Percentiles rank a stretch among this genome's conserved stretches.
phyloP scores from a whole-genome alignment of 2,797 vertebrate genomes.

The Arrhamphus sclerolepis region DNA sequence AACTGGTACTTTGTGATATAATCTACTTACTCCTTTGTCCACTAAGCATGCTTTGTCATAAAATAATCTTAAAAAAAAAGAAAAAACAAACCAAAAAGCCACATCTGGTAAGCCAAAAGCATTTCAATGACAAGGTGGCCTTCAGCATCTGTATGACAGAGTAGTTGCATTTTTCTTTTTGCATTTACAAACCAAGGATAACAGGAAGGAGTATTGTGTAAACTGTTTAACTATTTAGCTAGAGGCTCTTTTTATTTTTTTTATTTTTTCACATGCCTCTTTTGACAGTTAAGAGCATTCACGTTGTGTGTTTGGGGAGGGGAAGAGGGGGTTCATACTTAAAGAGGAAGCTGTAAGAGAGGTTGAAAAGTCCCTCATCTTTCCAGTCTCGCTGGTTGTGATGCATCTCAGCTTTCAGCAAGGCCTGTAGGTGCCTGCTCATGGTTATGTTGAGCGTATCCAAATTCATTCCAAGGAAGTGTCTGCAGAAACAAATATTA shows the following conservation, averaged over 20 bases:
- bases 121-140: constrained; percentile 14
- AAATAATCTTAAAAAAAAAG: background rate
- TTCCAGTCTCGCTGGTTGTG: constrained; percentile 79
- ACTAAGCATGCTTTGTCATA: background rate
- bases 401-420: constrained; percentile 72
- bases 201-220: constrained; percentile 40
- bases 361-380: constrained; percentile 80
- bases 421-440: constrained; percentile 73
- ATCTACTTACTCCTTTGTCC: background rate
- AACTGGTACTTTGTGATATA: background rate
- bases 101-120: background rate
- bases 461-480: constrained; percentile 81
- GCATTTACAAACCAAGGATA: constrained; percentile 68
- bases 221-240: constrained; percentile 80
- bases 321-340: constrained; percentile 72
- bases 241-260: constrained; percentile 3
- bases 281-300: constrained; percentile 11
- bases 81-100: too few relatives aligned
- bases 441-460: constrained; percentile 72
- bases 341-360: constrained; percentile 84
- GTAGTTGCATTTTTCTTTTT: constrained; percentile 29
- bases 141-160: constrained; percentile 1
- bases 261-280: constrained; percentile 7
- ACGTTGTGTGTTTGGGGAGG: background rate
- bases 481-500: constrained; percentile 66